Evolutionary conservation across 2,888 invertebrate genomes (phyloP), one percentile per base, ranked within the genome.

Genomic region (Acheta domesticus): DNA sequence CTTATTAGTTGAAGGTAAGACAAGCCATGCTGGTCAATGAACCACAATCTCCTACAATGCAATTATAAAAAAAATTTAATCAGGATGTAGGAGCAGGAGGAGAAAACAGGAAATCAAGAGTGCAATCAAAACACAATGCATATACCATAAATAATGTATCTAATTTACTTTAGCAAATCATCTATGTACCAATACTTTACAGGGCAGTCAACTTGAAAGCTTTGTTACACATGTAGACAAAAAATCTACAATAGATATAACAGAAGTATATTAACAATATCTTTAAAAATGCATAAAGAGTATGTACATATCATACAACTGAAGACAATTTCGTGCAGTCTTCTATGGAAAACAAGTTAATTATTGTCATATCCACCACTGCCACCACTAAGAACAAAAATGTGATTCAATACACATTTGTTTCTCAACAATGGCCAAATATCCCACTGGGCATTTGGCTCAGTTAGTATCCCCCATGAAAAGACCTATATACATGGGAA

Each of bases 261-360:
- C 73, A 77, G 20, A 79, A 49, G 50, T 75, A 79, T 80, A 79
- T 80, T 80, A 80, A 80, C 78, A 80, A 77, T 74, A 48, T 74
- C 62, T 80, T 80, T 79, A 80, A 79, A 80, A 80, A 78, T 80
- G 79, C 81, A 80, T 79, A 80, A 79, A 80, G 62, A 80, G 76
- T 79, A 77, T 81, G 80, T 81, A 81, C 81, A 81, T 80, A 80
- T 81, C 74, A 79, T 81, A 81, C 81, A 81, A 79, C 19, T 78
- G 80, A 81, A 81, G 76, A 81, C 80, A 81, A 36, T 79, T 79
- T 79, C 78, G 74, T 77, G 79, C 80, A 79, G 75, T 80, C 78
- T 81, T 81, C 78, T 81, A 77, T 77, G 79, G 77, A 79, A 80
- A 74, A 77, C 75, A 80, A 77, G 76, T 78, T 74, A 75, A 73